phyloP scores from a whole-genome alignment of 2,888 invertebrate genomes.

The Carabus problematicus region DNA sequence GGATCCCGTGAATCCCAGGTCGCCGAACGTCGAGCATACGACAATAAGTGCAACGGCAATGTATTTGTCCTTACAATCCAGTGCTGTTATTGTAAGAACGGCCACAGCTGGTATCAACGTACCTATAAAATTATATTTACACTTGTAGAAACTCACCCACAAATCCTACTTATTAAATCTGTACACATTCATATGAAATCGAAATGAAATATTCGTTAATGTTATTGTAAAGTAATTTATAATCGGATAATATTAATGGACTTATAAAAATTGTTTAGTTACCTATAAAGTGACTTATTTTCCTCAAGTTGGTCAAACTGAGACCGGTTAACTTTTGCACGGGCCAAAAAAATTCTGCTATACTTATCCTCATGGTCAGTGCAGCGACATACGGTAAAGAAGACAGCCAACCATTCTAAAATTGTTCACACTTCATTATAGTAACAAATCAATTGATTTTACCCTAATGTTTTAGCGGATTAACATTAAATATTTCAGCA shows the following conservation, averaged over 20 bases:
- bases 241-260: not conserved
- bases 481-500: conserved; percentile 3
- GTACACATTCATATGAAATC: not conserved
- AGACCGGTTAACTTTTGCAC: conserved; percentile 48
- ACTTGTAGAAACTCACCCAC: too few species aligned
- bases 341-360: conserved; percentile 51
- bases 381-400: conserved; percentile 53
- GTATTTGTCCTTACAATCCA: conserved; percentile 53
- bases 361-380: conserved; percentile 49
- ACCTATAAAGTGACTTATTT: conserved; percentile 54
- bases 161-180: too few species aligned
- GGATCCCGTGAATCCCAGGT: conserved; percentile 58
- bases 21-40: conserved; percentile 54
- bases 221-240: too few species aligned
- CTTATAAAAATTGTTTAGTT: conserved; percentile 29
- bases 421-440: too few species aligned
- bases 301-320: conserved; percentile 50
- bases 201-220: not conserved
- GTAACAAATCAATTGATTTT: conserved; percentile 15
- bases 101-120: conserved; percentile 48
- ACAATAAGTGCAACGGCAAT: conserved; percentile 54
- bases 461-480: not conserved
- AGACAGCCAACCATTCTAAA: conserved; percentile 54
- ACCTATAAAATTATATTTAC: conserved; percentile 46
- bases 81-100: conserved; percentile 51